Evolutionary conservation across 1,140 invertebrate genomes (phyloP).

Genomic region (Brachionus calyciflorus): DNA sequence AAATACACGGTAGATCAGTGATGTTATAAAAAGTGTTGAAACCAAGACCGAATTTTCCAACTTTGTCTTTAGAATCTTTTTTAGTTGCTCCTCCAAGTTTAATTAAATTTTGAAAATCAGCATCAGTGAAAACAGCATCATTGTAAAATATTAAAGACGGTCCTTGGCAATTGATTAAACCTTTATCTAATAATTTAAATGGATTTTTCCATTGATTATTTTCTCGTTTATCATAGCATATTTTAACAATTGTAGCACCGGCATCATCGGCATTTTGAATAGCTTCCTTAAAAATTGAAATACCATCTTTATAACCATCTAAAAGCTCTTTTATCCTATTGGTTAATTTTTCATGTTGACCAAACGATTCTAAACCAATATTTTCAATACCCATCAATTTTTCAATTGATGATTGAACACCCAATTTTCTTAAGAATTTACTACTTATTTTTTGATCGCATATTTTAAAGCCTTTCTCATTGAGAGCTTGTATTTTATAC

Average conservation of each 20-base stretch:
- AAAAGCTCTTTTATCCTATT: slow-evolving; percentile 53
- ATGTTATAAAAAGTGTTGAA: slow-evolving; percentile 58
- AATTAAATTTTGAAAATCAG: slow-evolving; percentile 54
- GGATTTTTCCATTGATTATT: slow-evolving; percentile 33
- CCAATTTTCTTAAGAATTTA: slow-evolving; percentile 27
- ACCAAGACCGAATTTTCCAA: slow-evolving; percentile 56
- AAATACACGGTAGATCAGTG: slow-evolving; percentile 57
- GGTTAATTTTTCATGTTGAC: slow-evolving; percentile 54
- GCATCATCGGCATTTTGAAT: slow-evolving; percentile 58
- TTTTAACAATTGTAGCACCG: slow-evolving; percentile 60
- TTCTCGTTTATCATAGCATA: slow-evolving; percentile 56
- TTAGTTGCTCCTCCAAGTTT: slow-evolving; percentile 55
- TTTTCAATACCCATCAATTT: slow-evolving; percentile 23
- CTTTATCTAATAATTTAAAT: slow-evolving; percentile 50
- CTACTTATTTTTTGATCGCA: neutral
- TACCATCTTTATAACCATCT: slow-evolving; percentile 52
- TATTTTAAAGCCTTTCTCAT: slow-evolving; percentile 12
- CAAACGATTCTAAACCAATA: slow-evolving; percentile 49
- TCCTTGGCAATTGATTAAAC: slow-evolving; percentile 53
- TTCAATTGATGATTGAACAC: neutral
- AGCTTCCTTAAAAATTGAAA: slow-evolving; percentile 54
- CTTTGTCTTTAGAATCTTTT: slow-evolving; percentile 51
- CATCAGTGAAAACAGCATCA: slow-evolving; percentile 52
- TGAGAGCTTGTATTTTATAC: neutral
- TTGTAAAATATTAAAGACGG: slow-evolving; percentile 55